Base-by-base conservation (phyloP, 2,113 vertebrate species). In the Verasper variegatus region DNA sequence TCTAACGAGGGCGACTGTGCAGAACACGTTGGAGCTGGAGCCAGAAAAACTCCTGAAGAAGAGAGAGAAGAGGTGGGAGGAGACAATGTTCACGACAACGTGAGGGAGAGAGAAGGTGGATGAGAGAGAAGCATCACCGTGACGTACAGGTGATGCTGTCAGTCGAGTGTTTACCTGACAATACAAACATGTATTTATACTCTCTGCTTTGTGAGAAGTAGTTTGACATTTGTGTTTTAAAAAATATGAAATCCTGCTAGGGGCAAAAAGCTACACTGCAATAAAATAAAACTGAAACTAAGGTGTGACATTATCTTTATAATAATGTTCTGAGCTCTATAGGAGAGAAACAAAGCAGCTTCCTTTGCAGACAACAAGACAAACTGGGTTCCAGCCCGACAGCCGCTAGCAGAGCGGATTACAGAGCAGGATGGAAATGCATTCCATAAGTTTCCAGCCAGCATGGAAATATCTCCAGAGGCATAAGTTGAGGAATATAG, bases 391-490 rank as follows among this genome's bases (percentile, higher is more conserved):
- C 15, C 65, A 18, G 26, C 27, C 27, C 5, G 27, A 31, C 27
- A 31, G 27, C 10, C 20, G 1, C 47, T 12, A 37, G 37, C 58
- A 23, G 52, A 31, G 40, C 1, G 11, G 74, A 37, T 62, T 47
- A 31, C 27, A 6, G 31, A 64, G 31, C 27, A 20, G 5, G 12
- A 78, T 40, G 47, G 23, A 63, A 63, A 73, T n/a, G 11, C 18
- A 42, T 52, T 24, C 18, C 45, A 45, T n/a, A 51, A 1, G 14
- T 77, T 71, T 62, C 20, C 47, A 45, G 45, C 20, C 63, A 14
- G 45, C 27, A 18, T 58, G 40, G 23, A 59, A 64, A 52, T 24
- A 52, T 47, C 59, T 60, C 70, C 37, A n/a, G 42, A 65, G 66
- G 59, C 23, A 0, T 4, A 45, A 42, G 37, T 23, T 56, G 68